Evolutionary conservation across 2,888 invertebrate genomes (phyloP), one percentile per base, ranked within the genome.

Genomic region (Conistra vaccinii): DNA sequence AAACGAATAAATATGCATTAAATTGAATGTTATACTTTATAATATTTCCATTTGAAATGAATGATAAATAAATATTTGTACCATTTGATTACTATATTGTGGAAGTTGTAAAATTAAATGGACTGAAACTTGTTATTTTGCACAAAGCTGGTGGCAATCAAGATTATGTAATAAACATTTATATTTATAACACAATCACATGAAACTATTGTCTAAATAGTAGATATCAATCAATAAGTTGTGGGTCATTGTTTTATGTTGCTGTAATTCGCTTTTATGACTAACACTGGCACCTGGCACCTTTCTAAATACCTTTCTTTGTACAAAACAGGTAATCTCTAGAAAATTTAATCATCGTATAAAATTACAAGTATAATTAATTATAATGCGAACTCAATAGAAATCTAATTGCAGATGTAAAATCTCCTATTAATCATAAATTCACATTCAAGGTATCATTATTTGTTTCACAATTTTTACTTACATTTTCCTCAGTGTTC

Each of bases 401-500:
- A 39, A 20, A 53, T 29, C 7, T 4, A n/a, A 12, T 51, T 5
- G 12, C 12, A 39, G 48, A 42, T 60, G 9, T 1, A n/a, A 23
- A 3, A 35, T 26, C 5, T n/a, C 1, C 48, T 55, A 23, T n/a
- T 29, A 23, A 51, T 53, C 1, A 0, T 26, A 26, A 17, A 57
- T 14, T 55, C 39, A 3, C 3, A 48, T 23, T 1, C 6, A 42
- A 26, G 17, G 0, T 32, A 58, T n/a, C n/a, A 2, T n/a, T n/a
- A 62, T n/a, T 26, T 39, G 5, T 2, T 39, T 14, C 3, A 39
- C 1, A 26, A n/a, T 39, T 20, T 32, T 14, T 42, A 93, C 95
- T 94, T 85, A 96, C 96, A 85, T 95, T 94, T 86, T 96, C 96
- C 26, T 92, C 91, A 5, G 95, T 95, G 51, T 95, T 95, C 0